Base-by-base conservation (phyloP, 53 echinoderm and acorn worm genomes). In the Echinarachnius parma region DNA sequence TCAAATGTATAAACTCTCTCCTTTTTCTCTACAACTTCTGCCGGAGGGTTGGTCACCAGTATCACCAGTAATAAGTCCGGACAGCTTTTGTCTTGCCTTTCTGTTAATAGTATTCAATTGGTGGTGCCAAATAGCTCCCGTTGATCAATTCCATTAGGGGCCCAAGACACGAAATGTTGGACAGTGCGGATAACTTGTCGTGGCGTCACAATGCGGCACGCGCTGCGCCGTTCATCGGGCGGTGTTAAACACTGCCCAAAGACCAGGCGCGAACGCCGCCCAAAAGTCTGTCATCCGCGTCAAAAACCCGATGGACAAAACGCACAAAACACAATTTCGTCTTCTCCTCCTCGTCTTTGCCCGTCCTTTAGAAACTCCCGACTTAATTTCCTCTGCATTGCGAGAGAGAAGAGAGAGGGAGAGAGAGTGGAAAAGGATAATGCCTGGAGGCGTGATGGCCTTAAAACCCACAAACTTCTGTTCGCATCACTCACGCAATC, bases 381-480 rank as follows among this genome's bases (percentile, higher is more conserved):
- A n/a, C n/a, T n/a, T n/a, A n/a, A n/a, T n/a, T n/a, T n/a, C n/a
- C n/a, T n/a, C n/a, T n/a, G n/a, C n/a, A n/a, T n/a, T n/a, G n/a
- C n/a, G n/a, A 66, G 66, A n/a, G n/a, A 22, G 29, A 28, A 48
- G 15, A 30, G 66, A 31, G 16, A 18, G 21, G 47, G 18, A 47
- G 11, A 24, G 29, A 11, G 18, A 18, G 48, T 24, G 31, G 31
- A 66, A 3, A 20, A 9, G 8, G 34, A n/a, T 28, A 46, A 46
- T 47, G 46, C 66, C 66, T 47, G 20, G 31, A 66, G 66, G 66
- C 66, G 66, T 15, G 27, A 46, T 66, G 66, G 46, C 66, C 66
- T 66, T 66, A 66, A 66, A 66, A 66, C 66, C 66, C 66, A 66
- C 66, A 66, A 66, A 66, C 66, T 66, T 66, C 66, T 66, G 66